Percentiles rank a stretch among this genome's conserved stretches.
Evolutionary conservation across 2,113 vertebrate species (phyloP).

Genomic region (Polypterus bichir): DNA sequence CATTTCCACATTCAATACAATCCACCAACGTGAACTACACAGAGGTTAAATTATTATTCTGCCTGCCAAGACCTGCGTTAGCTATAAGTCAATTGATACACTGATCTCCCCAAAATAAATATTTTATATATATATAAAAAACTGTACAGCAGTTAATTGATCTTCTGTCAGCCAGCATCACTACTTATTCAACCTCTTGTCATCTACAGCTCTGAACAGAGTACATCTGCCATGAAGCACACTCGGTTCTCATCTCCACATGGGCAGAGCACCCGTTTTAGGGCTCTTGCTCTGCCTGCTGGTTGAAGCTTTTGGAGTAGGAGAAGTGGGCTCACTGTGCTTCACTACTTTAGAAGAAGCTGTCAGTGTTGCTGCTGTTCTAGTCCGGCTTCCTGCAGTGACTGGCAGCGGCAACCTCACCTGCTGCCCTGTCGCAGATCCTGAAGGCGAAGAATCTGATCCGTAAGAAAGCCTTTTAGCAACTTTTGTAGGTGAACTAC

Average conservation of each 20-base stretch:
- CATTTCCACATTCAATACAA: no score
- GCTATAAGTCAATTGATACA: no score
- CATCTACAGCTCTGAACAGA: conserved; percentile 4
- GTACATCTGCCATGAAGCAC: conserved; percentile 1
- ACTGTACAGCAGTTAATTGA: no score
- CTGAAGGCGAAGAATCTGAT: conserved; percentile 28
- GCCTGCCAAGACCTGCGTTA: no score
- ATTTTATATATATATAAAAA: no score
- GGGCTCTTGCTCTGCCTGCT: conserved; percentile 41
- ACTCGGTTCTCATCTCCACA: conserved; percentile 42
- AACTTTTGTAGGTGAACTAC: conserved; percentile 40
- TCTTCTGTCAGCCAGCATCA: no score
- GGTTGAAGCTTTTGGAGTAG: conserved; percentile 29
- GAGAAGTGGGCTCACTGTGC: conserved; percentile 20
- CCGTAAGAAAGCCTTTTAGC: conserved; percentile 44
- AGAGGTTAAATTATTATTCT: no score
- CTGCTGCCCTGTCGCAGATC: conserved; percentile 22
- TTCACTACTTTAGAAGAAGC: conserved; percentile 38
- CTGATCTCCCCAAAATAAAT: no score
- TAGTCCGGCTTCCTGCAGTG: background rate
- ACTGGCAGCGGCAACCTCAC: conserved; percentile 42
- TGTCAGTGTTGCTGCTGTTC: background rate
- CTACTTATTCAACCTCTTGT: no score
- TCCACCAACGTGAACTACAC: no score
- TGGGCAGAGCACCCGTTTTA: conserved; percentile 33